Evolutionary conservation across 2,888 invertebrate genomes (phyloP), one percentile per base, ranked within the genome.

Genomic region (Andrena fulva): DNA sequence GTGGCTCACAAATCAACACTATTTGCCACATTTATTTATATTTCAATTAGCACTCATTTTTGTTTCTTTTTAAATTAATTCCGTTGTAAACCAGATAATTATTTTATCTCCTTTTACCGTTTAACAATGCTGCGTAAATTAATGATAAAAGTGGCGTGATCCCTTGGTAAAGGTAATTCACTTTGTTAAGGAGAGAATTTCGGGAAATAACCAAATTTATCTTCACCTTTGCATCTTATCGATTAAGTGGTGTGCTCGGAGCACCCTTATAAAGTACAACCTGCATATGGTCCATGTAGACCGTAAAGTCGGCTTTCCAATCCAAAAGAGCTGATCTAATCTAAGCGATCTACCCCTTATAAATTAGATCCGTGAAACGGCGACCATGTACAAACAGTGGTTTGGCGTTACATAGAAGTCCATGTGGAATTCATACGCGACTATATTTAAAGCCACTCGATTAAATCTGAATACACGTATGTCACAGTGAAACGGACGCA

Each of bases 321-420:
- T 78, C 71, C 50, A 50, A 76, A 79, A 82, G 85, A 91, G 91
- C 89, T 89, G 90, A 91, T 91, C 91, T 85, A 72, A 82, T 87
- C 84, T 77, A 67, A 69, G 84, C 79, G 80, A 91, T 91, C 91
- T 91, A 91, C 91, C 91, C 91, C 85, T 85, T 80, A 80, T 72
- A 82, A 89, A 90, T 90, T 89, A 85, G 85, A 85, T 84, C 89
- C 85, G 84, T 81, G 84, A 85, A 85, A 85, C 84, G 83, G 82
- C 77, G 84, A 80, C 86, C 80, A 78, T 78, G 70, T 89, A 90
- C 91, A 91, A 92, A 92, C 90, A 91, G 92, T 85, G 91, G 92
- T 92, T 92, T 91, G 90, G 89, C 88, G 82, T 91, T 92, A 91
- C 90, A 85, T 77, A 31, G 67, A 84, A 85, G 75, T 84, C 86